phyloP scores from a whole-genome alignment of 2,888 invertebrate species.

The Tinea semifulvella region DNA sequence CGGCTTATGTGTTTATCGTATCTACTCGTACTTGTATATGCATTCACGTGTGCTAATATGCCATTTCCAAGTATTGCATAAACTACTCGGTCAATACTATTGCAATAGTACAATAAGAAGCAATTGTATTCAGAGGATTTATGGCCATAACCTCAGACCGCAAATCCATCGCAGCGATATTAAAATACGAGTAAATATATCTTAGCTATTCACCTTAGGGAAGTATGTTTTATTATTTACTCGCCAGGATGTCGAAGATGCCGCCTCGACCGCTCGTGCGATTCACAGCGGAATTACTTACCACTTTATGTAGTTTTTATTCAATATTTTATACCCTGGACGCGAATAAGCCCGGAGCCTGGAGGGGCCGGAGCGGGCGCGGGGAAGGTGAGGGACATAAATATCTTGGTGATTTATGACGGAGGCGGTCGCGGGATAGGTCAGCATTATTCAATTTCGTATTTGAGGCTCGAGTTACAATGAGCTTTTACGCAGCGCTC shows the following conservation, averaged over 20 bases:
- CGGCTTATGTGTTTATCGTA: too few relatives aligned
- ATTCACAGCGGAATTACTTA: conserved; percentile 61
- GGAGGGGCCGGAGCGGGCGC: conserved; percentile 31
- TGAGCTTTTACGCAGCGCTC: conserved; percentile 56
- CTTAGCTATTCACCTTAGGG: conserved; percentile 11
- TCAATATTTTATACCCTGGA: conserved; percentile 59
- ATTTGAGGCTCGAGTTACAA: conserved; percentile 65
- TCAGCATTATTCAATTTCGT: conserved; percentile 68
- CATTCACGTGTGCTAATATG: too few relatives aligned
- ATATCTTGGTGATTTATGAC: conserved; percentile 65
- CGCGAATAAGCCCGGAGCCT: conserved; percentile 45
- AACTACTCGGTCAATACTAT: too few relatives aligned
- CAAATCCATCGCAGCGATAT: conserved; percentile 9
- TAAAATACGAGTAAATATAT: conserved; percentile 13
- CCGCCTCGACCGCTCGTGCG: conserved; percentile 26
- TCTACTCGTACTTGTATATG: too few relatives aligned
- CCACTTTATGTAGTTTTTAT: conserved; percentile 63
- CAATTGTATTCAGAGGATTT: conserved; percentile 7
- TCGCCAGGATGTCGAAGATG: conserved; percentile 3
- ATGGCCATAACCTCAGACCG: conserved; percentile 11
- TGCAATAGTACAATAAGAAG: too few relatives aligned
- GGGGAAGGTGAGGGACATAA: conserved; percentile 53
- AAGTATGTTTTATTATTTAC: conserved; percentile 11
- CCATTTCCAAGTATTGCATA: too few relatives aligned
- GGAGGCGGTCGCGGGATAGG: conserved; percentile 65